Evolutionary conservation across 2,888 invertebrate genomes (phyloP), one percentile per base, ranked within the genome.

Genomic region (Troides helena): DNA sequence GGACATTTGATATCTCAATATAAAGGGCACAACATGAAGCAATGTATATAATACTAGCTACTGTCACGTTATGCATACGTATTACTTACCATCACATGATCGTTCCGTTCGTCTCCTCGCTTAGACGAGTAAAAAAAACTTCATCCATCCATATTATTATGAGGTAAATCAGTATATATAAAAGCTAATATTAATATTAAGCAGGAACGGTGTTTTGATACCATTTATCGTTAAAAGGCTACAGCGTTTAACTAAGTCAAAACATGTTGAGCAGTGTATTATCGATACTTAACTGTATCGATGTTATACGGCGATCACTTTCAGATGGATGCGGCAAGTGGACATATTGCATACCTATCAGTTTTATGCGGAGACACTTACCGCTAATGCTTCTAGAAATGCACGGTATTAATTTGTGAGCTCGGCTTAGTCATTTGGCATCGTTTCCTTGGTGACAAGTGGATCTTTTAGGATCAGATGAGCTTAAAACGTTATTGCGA

Each of bases 291-390:
- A 66, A 62, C 50, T 57, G 78, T 80, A 81, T 74, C 78, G 77
- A 76, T 78, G 78, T 79, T 76, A 53, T 64, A 81, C 77, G 81
- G 81, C 81, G 84, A 83, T 84, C 84, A 81, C 82, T 75, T 76
- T 75, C 76, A 80, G 84, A 87, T 85, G 86, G 89, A 88, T 87
- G 84, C 80, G 76, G 75, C 78, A 80, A 77, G 78, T 82, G 81
- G 85, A 89, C 85, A 87, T 88, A 90, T 89, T 83, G 89, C 88
- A 87, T 87, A 87, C 88, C 89, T 87, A 89, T 90, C 89, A 89
- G 86, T 87, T 90, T 90, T 89, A 90, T 90, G 89, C 87, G 85
- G 87, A 80, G 84, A 80, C 89, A 88, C 88, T 90, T 88, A 83
- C 81, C 80, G 82, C 81, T 87, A 89, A 90, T 89, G 90, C 83